Percentiles rank a stretch among this genome's conserved stretches.
Evolutionary conservation across 2,888 invertebrate genomes (phyloP).

Genomic region (Nesidiocoris tenuis): DNA sequence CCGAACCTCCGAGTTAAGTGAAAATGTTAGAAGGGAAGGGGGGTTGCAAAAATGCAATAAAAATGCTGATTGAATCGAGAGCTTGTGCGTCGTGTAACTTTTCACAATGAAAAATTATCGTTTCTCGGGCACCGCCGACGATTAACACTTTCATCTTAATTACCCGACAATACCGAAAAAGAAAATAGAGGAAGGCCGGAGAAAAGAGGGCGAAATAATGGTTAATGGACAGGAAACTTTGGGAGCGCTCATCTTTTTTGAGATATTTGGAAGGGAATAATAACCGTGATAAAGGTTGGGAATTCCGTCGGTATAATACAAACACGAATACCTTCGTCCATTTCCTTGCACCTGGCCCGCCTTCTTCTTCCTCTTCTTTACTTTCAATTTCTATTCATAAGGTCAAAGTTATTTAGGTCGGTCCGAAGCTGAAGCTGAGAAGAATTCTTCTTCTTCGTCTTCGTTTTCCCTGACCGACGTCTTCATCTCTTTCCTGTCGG

Average conservation of each 20-base stretch:
- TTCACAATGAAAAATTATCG: neutral
- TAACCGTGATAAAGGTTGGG: constrained; percentile 28
- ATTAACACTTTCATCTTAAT: neutral
- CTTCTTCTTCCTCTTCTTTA: neutral
- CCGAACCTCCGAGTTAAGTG: too few relatives aligned
- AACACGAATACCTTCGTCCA: constrained; percentile 30
- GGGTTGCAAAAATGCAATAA: neutral
- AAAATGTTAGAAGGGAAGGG: too few relatives aligned
- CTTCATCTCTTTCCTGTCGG: neutral
- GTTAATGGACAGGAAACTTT: constrained; percentile 20
- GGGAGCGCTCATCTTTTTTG: constrained; percentile 5
- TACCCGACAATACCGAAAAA: neutral
- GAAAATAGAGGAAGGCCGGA: neutral
- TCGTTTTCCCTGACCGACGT: neutral
- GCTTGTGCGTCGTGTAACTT: neutral
- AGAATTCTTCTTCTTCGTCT: constrained; percentile 12
- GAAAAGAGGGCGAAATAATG: neutral
- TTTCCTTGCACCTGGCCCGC: neutral
- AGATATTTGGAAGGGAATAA: constrained; percentile 28
- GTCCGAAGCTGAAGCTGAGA: constrained; percentile 23
- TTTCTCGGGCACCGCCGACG: neutral
- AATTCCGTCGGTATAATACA: constrained; percentile 28
- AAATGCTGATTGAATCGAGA: neutral
- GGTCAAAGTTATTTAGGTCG: constrained; percentile 42
- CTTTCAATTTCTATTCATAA: constrained; percentile 43